Conservation (phyloP, 2,888 invertebrate genomes). For the Brachylomia viminalis region DNA sequence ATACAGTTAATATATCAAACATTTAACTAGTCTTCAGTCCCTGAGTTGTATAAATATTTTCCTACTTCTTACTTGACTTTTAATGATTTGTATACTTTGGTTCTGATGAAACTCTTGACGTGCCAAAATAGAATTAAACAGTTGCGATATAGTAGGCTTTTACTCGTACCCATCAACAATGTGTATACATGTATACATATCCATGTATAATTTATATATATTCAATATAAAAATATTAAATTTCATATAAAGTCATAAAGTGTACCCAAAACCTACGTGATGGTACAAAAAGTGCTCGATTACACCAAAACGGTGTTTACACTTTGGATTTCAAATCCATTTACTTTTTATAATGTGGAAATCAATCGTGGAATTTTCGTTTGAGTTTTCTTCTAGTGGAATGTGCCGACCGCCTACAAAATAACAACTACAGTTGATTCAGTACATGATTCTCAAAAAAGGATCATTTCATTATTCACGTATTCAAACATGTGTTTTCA, state of each 20-base stretch:
- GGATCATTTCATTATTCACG: conserved; percentile 87
- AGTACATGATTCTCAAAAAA: conserved; percentile 90
- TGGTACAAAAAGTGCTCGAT: conserved; percentile 88
- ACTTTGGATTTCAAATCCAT: conserved; percentile 87
- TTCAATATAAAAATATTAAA: conserved; percentile 91
- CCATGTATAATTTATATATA: conserved; percentile 91
- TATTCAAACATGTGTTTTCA: conserved; percentile 86
- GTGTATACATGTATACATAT: conserved; percentile 91
- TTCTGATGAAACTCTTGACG: conserved; percentile 90
- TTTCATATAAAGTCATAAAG: conserved; percentile 91
- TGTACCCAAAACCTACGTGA: conserved; percentile 91
- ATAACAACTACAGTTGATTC: conserved; percentile 88
- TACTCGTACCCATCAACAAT: conserved; percentile 90
- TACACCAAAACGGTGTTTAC: conserved; percentile 87
- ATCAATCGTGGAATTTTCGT: conserved; percentile 89
- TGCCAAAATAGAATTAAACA: conserved; percentile 91
- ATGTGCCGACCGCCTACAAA: conserved; percentile 90
- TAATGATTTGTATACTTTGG: conserved; percentile 91
- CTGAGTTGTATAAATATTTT: conserved; percentile 90
- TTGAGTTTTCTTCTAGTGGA: conserved; percentile 88
- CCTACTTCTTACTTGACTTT: conserved; percentile 90
- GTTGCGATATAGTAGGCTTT: conserved; percentile 90
- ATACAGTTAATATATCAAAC: conserved; percentile 90
- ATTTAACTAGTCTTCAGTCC: conserved; percentile 91
- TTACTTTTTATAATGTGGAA: conserved; percentile 88